phyloP scores from a whole-genome alignment of 2,113 vertebrate species.

The Dasyurus viverrinus region DNA sequence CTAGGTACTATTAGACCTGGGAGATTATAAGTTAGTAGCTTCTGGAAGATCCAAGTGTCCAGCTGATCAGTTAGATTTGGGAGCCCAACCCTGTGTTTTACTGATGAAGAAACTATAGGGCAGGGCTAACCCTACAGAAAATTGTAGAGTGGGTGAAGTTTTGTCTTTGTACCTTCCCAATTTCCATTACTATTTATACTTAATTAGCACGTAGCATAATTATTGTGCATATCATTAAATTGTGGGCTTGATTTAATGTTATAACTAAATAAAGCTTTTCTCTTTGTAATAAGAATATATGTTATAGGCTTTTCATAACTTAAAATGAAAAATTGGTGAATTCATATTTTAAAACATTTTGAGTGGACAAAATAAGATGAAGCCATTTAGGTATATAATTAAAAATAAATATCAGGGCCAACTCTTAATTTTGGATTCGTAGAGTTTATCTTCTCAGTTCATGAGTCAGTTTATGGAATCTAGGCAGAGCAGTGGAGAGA shows the following conservation, averaged over 20 bases:
- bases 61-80: neutral
- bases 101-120: neutral
- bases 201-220: constrained; percentile 12
- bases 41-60: neutral
- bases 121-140: neutral
- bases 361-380: neutral
- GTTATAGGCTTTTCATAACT: neutral
- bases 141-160: neutral
- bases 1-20: neutral
- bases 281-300: neutral
- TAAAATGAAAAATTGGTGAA: neutral
- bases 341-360: neutral
- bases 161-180: constrained; percentile 4
- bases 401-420: neutral
- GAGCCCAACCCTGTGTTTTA: neutral
- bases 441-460: neutral
- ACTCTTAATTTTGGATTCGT: neutral
- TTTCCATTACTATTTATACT: constrained; percentile 46
- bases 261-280: neutral
- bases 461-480: neutral
- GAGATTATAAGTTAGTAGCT: neutral
- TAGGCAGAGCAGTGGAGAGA: neutral
- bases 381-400: neutral
- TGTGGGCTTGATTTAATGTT: neutral
- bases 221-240: constrained; percentile 26